These are phyloP conservation scores for Chondrosia reniformis DNA, from an alignment of 37 sponge, comb jelly and placozoan species.

Conservation along the genomic window DNA sequence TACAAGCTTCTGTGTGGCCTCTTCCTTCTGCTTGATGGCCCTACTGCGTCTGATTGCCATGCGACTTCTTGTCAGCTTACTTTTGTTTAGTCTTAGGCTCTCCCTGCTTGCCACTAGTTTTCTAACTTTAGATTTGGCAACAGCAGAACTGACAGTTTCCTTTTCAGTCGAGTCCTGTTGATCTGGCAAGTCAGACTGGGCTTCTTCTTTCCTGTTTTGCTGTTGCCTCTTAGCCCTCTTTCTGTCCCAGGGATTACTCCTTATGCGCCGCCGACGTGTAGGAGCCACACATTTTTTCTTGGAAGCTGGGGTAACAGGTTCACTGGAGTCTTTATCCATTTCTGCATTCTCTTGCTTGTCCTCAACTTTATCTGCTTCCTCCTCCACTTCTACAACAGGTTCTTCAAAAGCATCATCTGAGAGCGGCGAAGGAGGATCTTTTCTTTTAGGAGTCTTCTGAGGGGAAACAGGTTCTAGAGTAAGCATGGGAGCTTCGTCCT, in stretches of 20 bases:
- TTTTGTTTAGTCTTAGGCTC: too few species aligned
- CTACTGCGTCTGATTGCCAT: too few species aligned
- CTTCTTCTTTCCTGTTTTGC: too few species aligned
- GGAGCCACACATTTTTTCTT: not conserved
- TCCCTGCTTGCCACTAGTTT: too few species aligned
- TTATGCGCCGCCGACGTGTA: not conserved
- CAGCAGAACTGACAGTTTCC: too few species aligned
- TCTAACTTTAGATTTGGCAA: too few species aligned
- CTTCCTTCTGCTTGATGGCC: too few species aligned
- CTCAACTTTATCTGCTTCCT: not conserved
- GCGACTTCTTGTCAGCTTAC: too few species aligned
- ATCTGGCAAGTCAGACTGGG: too few species aligned
- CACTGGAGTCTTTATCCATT: not conserved
- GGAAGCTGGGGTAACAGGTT: not conserved
- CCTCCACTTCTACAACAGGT: not conserved
- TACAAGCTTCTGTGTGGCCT: too few species aligned
- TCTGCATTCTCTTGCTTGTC: not conserved
- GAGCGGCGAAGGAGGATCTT: not conserved
- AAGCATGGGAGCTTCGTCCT: not conserved
- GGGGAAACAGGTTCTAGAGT: not conserved
- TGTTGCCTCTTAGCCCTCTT: too few species aligned
- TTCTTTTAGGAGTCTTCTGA: not conserved
- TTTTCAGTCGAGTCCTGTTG: too few species aligned
- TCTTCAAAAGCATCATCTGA: constrained; percentile 8
- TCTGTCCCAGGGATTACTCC: constrained; percentile 16